Percentiles rank a stretch among this genome's conserved stretches.
phyloP scores from a whole-genome alignment of 64 coral and sea anemone genomes.

The Astreopora myriophthalma region DNA sequence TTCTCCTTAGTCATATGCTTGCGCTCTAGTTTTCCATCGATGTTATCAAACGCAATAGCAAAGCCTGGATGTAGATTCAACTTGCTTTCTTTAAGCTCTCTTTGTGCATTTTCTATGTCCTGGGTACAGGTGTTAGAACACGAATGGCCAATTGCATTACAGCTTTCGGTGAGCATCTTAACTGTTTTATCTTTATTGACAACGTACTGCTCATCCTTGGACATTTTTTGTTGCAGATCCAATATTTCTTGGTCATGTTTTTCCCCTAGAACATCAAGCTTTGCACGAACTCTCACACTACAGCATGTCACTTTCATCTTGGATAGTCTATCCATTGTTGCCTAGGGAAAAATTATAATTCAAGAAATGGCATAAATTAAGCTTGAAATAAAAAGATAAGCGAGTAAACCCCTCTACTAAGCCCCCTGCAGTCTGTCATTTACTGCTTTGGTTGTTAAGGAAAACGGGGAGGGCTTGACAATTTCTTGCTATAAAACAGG shows the following conservation, averaged over 20 bases:
- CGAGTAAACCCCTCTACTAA: too few species aligned
- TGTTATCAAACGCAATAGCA: constrained; percentile 49
- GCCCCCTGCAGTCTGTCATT: too few species aligned
- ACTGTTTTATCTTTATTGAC: background rate
- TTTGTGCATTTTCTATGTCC: background rate
- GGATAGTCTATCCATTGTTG: background rate
- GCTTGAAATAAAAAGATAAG: too few species aligned
- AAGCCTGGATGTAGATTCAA: background rate
- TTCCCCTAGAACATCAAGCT: constrained; percentile 35
- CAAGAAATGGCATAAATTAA: too few species aligned
- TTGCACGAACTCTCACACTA: constrained; percentile 27
- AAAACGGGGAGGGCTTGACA: too few species aligned
- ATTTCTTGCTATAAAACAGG: too few species aligned
- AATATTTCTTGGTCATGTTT: constrained; percentile 2
- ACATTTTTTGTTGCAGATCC: constrained; percentile 15
- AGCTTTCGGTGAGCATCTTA: background rate
- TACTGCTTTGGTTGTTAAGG: too few species aligned
- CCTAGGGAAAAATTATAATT: background rate
- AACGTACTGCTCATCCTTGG: background rate
- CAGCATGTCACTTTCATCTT: constrained; percentile 41
- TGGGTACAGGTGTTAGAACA: background rate
- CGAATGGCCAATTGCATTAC: background rate
- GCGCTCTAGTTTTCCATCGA: constrained; percentile 29
- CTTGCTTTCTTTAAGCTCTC: background rate
- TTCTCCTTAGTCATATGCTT: constrained; percentile 32